phyloP scores from a whole-genome alignment of 2,113 vertebrate species.

The Manacus vitellinus region DNA sequence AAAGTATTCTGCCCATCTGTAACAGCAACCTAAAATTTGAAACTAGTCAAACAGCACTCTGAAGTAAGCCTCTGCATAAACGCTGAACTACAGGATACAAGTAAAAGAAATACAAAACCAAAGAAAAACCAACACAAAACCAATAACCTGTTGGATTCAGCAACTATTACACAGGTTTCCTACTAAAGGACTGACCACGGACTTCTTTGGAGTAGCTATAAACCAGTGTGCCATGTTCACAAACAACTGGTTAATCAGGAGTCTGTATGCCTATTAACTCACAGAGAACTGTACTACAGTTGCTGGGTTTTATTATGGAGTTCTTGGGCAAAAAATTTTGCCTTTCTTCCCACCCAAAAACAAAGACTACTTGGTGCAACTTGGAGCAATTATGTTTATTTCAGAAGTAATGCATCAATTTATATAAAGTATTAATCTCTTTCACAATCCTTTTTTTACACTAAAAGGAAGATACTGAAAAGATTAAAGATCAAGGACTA shows the following conservation, averaged over 20 bases:
- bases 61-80: not conserved
- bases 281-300: not conserved
- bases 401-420: not conserved
- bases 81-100: not conserved
- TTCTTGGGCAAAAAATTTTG: not conserved
- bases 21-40: not conserved
- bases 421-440: not conserved
- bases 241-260: not conserved
- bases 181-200: not conserved
- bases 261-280: not conserved
- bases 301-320: not conserved
- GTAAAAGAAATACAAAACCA: not conserved
- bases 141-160: not conserved
- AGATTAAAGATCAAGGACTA: not conserved
- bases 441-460: not conserved
- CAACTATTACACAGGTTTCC: not conserved
- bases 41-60: not conserved
- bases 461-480: not conserved
- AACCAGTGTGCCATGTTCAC: fast-evolving
- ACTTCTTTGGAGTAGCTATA: not conserved
- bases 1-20: not conserved
- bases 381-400: not conserved
- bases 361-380: not conserved
- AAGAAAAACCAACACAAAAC: not conserved
- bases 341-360: not conserved